Conservation (phyloP, 2,888 invertebrate species). For the Coecobrya sp. region DNA sequence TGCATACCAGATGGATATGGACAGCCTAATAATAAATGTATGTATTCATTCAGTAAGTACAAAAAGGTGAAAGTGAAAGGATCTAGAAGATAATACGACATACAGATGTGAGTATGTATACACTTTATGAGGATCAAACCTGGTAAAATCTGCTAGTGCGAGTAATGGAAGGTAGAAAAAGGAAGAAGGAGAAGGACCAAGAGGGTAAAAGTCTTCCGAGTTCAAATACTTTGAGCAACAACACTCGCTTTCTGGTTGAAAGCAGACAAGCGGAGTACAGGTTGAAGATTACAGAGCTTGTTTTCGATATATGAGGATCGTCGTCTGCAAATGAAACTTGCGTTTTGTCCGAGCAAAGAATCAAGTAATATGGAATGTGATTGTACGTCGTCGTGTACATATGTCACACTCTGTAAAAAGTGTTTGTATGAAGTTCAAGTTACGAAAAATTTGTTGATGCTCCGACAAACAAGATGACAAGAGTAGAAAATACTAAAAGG, state of each 20-base stretch:
- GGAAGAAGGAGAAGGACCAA: conserved; percentile 64
- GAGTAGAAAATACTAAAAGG: neutral
- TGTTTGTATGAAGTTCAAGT: conserved; percentile 34
- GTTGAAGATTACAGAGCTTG: neutral
- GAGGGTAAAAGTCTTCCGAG: conserved; percentile 72
- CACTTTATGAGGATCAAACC: conserved; percentile 40
- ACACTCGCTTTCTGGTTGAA: conserved; percentile 20
- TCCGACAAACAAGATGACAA: conserved; percentile 44
- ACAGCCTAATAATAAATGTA: conserved; percentile 69
- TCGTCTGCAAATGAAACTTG: conserved; percentile 48
- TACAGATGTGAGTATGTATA: no score
- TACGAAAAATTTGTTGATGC: conserved; percentile 41
- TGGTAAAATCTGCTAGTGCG: conserved; percentile 7
- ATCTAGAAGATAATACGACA: conserved; percentile 29
- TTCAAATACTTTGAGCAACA: conserved; percentile 69
- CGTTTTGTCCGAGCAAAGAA: conserved; percentile 6
- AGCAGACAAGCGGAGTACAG: neutral
- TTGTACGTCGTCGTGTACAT: neutral
- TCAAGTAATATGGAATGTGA: conserved; percentile 20
- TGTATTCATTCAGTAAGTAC: conserved; percentile 54
- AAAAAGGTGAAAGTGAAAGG: conserved; percentile 26
- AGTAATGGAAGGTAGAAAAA: conserved; percentile 16
- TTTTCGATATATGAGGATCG: conserved; percentile 32
- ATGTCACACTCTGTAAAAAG: neutral
- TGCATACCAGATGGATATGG: conserved; percentile 73